Evolutionary conservation across 2,113 vertebrate species (phyloP).

Genomic region (Campylorhamphus procurvoides): DNA sequence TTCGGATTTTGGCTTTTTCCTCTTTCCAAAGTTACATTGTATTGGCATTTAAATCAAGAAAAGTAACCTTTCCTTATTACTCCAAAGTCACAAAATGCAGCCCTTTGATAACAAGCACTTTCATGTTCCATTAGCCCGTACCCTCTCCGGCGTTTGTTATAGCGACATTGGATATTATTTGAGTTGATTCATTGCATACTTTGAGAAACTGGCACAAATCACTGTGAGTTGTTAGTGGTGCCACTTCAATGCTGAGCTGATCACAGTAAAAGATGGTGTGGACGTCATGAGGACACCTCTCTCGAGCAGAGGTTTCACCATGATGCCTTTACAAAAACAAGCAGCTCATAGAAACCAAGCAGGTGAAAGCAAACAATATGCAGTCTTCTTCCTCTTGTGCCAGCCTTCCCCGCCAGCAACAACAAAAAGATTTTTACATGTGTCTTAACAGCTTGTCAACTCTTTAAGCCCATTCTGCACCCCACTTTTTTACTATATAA

Average conservation of each 20-base stretch:
- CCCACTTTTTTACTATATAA: neutral
- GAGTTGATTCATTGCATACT: neutral
- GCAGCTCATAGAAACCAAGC: neutral
- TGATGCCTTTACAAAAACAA: neutral
- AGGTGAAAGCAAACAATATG: neutral
- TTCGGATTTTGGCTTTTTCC: neutral
- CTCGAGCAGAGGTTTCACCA: neutral
- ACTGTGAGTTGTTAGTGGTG: neutral
- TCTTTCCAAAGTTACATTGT: neutral
- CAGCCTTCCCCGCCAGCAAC: fast-evolving
- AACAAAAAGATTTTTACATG: neutral
- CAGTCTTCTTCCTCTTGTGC: neutral
- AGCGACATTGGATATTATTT: neutral
- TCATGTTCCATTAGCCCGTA: neutral
- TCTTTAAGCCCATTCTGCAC: neutral
- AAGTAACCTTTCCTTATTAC: neutral
- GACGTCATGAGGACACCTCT: neutral
- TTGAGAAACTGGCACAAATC: neutral
- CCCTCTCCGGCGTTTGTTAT: neutral
- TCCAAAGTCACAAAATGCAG: neutral
- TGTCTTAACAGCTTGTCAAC: neutral
- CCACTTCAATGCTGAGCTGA: neutral
- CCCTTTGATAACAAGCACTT: neutral
- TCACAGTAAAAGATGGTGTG: neutral
- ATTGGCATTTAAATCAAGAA: neutral